Percentiles rank a stretch among this genome's conserved stretches.
Evolutionary conservation across 2,113 vertebrate genomes (phyloP).

Genomic region (Aix galericulata): DNA sequence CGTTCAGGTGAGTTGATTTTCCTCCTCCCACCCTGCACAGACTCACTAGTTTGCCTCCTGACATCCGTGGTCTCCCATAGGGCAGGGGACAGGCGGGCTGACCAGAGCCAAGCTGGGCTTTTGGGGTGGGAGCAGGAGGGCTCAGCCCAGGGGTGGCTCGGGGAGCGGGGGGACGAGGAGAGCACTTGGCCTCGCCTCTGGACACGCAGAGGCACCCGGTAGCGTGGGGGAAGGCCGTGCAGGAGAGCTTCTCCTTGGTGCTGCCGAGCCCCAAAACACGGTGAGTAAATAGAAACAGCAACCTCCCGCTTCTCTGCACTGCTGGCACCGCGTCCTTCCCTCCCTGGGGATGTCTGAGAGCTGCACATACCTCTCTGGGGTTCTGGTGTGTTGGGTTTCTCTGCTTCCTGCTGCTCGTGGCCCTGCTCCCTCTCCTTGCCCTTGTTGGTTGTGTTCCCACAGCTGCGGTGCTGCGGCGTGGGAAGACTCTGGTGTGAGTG

Average conservation of each 20-base stretch:
- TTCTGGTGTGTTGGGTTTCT: neutral
- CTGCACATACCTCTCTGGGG: neutral
- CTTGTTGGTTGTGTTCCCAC: neutral
- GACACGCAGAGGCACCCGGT: fast-evolving
- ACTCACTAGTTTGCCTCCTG: fast-evolving
- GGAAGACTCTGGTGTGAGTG: neutral
- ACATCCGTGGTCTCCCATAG: neutral
- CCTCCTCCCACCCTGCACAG: neutral
- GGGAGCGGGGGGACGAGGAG: neutral
- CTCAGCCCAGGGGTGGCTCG: too few species aligned
- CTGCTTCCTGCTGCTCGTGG: neutral
- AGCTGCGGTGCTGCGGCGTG: neutral
- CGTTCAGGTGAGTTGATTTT: conserved; percentile 68
- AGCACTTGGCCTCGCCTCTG: neutral
- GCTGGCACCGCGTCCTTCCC: neutral
- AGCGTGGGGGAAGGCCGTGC: neutral
- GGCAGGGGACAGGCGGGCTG: neutral
- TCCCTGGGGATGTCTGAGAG: neutral
- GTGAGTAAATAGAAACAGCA: neutral
- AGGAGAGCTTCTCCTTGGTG: neutral
- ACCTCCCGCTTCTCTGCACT: too few species aligned
- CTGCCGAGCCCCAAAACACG: neutral
- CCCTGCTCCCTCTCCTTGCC: neutral
- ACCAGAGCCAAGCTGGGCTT: neutral
- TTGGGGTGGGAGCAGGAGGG: neutral